Evolutionary conservation across 2,888 invertebrate species (phyloP).

Genomic region (Elysia crispata): DNA sequence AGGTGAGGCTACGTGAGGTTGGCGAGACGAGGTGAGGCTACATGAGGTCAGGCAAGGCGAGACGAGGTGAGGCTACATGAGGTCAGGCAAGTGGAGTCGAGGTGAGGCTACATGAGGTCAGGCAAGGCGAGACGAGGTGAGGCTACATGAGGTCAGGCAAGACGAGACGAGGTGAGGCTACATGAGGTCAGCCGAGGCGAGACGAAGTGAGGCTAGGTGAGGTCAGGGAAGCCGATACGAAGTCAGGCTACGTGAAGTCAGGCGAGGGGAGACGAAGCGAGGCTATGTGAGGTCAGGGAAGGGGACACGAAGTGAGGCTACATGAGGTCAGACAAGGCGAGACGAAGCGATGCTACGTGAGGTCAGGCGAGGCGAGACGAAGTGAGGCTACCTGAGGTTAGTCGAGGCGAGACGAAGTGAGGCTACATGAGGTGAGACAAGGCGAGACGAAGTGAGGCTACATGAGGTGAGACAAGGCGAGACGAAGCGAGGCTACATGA

Average conservation of each 20-base stretch:
- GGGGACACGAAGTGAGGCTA: not conserved
- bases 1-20: too few species aligned
- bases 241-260: not conserved
- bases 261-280: not conserved
- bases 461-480: not conserved
- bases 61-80: too few species aligned
- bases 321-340: conserved; percentile 3
- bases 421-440: not conserved
- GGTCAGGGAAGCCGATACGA: not conserved
- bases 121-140: too few species aligned
- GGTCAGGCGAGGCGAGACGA: not conserved
- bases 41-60: too few species aligned
- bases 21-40: too few species aligned
- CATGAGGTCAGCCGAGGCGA: not conserved
- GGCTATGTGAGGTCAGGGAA: not conserved
- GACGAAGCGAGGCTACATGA: not conserved
- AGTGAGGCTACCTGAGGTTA: not conserved
- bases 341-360: not conserved
- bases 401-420: not conserved
- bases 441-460: not conserved
- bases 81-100: too few species aligned
- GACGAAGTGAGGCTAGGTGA: not conserved
- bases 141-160: too few species aligned
- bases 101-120: too few species aligned
- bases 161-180: too few species aligned